Evolutionary conservation across 2,888 invertebrate species (phyloP).

Genomic region (Gryllus longicercus): DNA sequence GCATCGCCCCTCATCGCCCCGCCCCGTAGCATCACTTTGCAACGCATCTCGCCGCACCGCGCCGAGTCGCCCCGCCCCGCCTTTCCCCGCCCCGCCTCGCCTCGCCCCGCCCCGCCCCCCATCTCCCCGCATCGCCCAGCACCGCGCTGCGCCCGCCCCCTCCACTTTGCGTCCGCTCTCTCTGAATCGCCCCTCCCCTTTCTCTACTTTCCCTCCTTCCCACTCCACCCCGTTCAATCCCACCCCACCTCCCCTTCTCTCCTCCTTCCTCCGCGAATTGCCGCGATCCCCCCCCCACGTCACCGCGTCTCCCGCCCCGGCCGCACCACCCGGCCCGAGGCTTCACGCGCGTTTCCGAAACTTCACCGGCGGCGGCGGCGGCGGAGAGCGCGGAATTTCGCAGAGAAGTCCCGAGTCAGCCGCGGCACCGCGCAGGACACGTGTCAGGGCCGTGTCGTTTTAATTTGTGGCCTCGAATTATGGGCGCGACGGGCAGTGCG

Average conservation of each 20-base stretch:
- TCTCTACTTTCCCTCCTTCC: no score
- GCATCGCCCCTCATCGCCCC: neutral
- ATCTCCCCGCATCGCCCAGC: neutral
- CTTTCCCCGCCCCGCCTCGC: neutral
- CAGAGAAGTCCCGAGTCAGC: neutral
- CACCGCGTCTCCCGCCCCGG: neutral
- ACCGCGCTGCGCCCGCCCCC: neutral
- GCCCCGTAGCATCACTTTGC: no score
- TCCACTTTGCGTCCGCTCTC: neutral
- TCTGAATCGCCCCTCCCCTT: no score
- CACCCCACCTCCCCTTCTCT: neutral
- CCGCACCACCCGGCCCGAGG: neutral
- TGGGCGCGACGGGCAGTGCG: no score
- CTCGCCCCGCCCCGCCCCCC: neutral
- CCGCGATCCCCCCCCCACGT: neutral
- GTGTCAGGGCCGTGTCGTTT: conserved; percentile 9
- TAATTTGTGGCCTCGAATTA: neutral
- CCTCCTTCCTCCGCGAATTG: accelerated
- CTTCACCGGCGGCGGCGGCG: neutral
- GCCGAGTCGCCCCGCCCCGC: no score
- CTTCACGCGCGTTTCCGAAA: neutral
- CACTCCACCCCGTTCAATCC: neutral
- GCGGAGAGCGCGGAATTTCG: neutral
- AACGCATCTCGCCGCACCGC: no score
- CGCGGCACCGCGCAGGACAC: neutral